phyloP scores from a whole-genome alignment of 2,797 vertebrate genomes.

The Lutjanus campechanus region DNA sequence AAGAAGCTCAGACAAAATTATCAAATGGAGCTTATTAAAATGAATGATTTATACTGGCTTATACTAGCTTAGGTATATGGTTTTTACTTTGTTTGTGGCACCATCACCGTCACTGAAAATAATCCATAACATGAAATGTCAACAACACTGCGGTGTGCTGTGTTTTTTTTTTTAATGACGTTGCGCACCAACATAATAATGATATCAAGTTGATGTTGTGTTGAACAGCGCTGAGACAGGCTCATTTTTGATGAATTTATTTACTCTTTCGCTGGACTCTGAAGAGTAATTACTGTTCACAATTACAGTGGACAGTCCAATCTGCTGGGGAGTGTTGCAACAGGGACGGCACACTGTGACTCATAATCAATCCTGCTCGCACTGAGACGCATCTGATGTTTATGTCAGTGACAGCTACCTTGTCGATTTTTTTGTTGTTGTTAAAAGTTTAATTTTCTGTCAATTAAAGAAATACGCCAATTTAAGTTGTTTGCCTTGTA shows the following conservation, averaged over 20 bases:
- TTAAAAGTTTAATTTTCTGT: too few relatives aligned
- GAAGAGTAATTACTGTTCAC: constrained; percentile 19
- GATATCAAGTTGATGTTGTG: not conserved
- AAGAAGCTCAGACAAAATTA: not conserved
- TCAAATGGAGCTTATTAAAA: not conserved
- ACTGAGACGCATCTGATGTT: not conserved
- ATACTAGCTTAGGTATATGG: not conserved
- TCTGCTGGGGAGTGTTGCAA: not conserved
- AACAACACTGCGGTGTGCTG: too few relatives aligned
- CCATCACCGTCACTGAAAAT: not conserved
- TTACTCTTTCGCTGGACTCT: not conserved
- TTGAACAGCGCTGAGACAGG: not conserved
- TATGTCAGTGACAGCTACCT: not conserved
- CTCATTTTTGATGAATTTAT: constrained; percentile 5
- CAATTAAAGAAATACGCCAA: not conserved
- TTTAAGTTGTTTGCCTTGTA: too few relatives aligned
- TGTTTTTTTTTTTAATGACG: not conserved
- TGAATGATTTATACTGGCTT: too few relatives aligned
- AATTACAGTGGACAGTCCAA: constrained; percentile 10
- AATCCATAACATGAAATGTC: not conserved
- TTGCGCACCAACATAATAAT: not conserved
- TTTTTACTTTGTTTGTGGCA: not conserved
- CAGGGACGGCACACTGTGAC: not conserved
- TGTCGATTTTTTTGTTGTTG: too few relatives aligned
- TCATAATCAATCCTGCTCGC: not conserved